phyloP scores from a whole-genome alignment of 2,888 invertebrate species.

The Acronicta psi region DNA sequence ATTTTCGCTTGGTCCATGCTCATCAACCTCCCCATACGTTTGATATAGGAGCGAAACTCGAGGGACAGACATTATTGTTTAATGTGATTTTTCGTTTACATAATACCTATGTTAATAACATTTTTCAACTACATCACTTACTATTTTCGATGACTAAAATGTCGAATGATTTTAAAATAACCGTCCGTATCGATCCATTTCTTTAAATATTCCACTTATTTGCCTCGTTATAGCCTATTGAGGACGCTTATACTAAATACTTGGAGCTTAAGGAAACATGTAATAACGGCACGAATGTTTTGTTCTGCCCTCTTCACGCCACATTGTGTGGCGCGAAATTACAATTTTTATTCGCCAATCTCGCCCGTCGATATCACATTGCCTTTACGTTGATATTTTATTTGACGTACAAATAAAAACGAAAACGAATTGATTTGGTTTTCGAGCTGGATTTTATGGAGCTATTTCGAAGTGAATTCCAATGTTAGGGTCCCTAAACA shows the following conservation, averaged over 20 bases:
- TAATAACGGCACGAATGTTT: constrained; percentile 61
- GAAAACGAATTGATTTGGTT: constrained; percentile 31
- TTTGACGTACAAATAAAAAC: constrained; percentile 41
- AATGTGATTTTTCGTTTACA: no score
- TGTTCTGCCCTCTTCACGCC: constrained; percentile 54
- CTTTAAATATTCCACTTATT: constrained; percentile 62
- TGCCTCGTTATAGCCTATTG: constrained; percentile 63
- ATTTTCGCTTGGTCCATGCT: no score
- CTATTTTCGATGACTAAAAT: not conserved
- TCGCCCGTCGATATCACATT: constrained; percentile 19
- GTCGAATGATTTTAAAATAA: constrained; percentile 40
- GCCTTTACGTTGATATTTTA: constrained; percentile 32
- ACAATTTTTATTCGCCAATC: constrained; percentile 41
- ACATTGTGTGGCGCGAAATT: constrained; percentile 47
- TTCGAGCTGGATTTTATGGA: constrained; percentile 34
- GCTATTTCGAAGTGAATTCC: constrained; percentile 43
- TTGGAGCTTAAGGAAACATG: constrained; percentile 55
- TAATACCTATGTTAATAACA: no score
- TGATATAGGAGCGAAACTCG: no score
- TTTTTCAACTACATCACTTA: not conserved
- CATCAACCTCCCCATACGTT: no score
- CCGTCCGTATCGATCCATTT: constrained; percentile 52
- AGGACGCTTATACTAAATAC: constrained; percentile 53
- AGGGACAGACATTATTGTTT: no score
- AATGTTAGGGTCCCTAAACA: constrained; percentile 29